Percentiles rank a stretch among this genome's conserved stretches.
Evolutionary conservation across 2,113 vertebrate genomes (phyloP).

Genomic region (Melanerpes formicivorus): DNA sequence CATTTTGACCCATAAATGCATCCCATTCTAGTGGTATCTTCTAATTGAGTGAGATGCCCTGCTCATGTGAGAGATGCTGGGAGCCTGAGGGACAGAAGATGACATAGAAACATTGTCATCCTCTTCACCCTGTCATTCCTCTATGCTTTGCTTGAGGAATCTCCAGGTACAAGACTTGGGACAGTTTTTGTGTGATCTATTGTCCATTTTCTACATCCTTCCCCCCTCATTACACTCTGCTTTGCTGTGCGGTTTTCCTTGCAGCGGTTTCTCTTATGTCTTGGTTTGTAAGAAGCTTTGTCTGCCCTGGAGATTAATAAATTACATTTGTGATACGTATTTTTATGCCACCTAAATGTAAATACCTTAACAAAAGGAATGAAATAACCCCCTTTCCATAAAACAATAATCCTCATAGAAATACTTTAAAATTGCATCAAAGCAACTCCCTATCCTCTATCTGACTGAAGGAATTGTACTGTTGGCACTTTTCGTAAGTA

Average conservation of each 20-base stretch:
- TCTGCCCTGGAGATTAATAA: background rate
- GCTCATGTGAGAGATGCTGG: background rate
- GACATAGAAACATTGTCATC: background rate
- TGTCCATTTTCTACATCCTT: background rate
- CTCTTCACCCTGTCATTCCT: background rate
- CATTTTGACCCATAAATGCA: background rate
- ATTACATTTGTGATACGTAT: background rate
- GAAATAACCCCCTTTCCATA: background rate
- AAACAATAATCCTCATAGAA: background rate
- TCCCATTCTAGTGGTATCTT: background rate
- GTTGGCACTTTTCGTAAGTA: background rate
- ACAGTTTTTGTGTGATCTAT: background rate
- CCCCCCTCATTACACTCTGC: background rate
- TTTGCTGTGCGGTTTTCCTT: background rate
- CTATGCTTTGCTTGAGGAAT: background rate
- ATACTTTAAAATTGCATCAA: background rate
- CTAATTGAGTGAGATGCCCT: background rate
- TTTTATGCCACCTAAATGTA: background rate
- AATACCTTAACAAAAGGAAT: background rate
- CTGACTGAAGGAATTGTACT: background rate
- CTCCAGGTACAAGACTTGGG: background rate
- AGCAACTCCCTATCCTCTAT: background rate
- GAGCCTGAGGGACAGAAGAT: background rate
- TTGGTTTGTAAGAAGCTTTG: background rate
- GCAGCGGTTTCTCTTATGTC: background rate